phyloP scores from a whole-genome alignment of 2,888 invertebrate species.

The Metacarcinus magister region DNA sequence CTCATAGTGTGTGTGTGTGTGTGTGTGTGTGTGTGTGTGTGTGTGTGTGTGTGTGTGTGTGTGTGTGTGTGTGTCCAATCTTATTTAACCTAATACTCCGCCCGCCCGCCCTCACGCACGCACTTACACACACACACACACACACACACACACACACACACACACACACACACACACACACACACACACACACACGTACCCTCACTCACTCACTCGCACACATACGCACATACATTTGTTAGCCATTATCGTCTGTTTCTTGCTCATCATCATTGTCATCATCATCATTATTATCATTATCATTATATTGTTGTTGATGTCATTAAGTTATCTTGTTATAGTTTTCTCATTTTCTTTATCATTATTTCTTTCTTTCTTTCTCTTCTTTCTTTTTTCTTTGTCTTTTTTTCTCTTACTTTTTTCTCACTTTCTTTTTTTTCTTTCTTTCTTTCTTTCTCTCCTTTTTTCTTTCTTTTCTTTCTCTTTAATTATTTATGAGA shows the following conservation, averaged over 20 bases:
- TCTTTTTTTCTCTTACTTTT: not conserved
- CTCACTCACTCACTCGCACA: too few species aligned
- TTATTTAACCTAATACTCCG: not conserved
- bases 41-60: not conserved
- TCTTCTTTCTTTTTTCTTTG: not conserved
- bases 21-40: too few species aligned
- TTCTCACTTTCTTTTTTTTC: not conserved
- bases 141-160: not conserved
- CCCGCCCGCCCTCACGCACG: not conserved
- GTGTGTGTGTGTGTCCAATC: not conserved
- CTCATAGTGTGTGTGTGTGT: not conserved
- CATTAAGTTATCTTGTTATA: too few species aligned
- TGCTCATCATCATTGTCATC: too few species aligned
- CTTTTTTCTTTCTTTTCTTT: not conserved
- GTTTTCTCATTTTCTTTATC: not conserved
- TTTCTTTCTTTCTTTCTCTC: constrained; percentile 13
- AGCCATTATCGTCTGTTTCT: not conserved
- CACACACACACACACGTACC: too few species aligned
- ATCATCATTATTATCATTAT: too few species aligned
- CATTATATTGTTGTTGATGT: too few species aligned
- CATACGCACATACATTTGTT: not conserved
- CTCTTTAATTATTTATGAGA: too few species aligned
- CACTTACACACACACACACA: not conserved
- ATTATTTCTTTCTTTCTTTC: constrained; percentile 4
- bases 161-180: too few species aligned